phyloP scores from a whole-genome alignment of 2,888 invertebrate genomes.

The Acanthococcus lagerstroemiae region DNA sequence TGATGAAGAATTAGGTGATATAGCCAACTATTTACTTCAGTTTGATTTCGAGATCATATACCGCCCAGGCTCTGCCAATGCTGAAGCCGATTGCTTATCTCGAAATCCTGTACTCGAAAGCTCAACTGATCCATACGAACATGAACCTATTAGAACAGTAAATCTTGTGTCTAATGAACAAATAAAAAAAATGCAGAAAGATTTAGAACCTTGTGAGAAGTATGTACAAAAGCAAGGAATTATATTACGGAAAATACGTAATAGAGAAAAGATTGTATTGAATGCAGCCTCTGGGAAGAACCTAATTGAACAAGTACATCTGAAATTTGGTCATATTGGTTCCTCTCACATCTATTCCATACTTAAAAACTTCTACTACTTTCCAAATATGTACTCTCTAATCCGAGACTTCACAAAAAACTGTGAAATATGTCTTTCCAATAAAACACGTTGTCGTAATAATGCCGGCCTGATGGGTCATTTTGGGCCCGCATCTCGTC shows the following conservation, averaged over 20 bases:
- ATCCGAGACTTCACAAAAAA: slow-evolving; percentile 34
- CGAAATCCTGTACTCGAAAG: slow-evolving; percentile 35
- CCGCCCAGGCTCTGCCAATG: slow-evolving; percentile 34
- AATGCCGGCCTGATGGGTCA: slow-evolving; percentile 37
- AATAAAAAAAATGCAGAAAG: background rate
- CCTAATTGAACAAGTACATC: too few relatives aligned
- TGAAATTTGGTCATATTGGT: too few relatives aligned
- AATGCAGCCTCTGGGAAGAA: background rate
- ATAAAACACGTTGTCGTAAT: slow-evolving; percentile 37
- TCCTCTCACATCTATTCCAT: background rate
- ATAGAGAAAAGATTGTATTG: background rate
- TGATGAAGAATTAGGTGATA: slow-evolving; percentile 35
- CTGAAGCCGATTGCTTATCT: slow-evolving; percentile 35
- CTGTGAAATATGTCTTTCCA: slow-evolving; percentile 37
- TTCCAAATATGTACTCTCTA: slow-evolving; percentile 33
- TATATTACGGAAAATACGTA: background rate
- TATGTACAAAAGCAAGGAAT: background rate
- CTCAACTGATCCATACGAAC: slow-evolving; percentile 24
- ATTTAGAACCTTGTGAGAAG: background rate
- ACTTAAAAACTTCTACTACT: too few relatives aligned
- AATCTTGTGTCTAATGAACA: background rate
- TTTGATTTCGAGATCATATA: slow-evolving; percentile 35
- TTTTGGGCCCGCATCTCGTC: slow-evolving; percentile 37
- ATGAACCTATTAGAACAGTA: background rate
- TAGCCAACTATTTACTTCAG: slow-evolving; percentile 35